These are phyloP conservation scores for Muschampia plurimacula DNA, from an alignment of 2,888 invertebrate species.

Conservation along the genomic window DNA sequence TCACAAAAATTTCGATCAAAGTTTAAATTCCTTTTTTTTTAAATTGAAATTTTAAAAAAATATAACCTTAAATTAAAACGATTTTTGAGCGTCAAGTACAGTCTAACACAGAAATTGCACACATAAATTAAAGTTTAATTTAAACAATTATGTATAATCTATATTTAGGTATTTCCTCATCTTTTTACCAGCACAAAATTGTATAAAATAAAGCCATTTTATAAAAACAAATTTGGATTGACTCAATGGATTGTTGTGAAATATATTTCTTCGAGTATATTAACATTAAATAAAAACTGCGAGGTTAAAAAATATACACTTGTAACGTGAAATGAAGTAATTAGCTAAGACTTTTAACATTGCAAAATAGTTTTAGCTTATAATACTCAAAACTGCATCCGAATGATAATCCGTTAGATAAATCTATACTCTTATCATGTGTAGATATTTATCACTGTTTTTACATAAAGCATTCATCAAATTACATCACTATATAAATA, in stretches of 20 bases:
- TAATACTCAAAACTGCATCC: neutral
- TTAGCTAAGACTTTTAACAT: neutral
- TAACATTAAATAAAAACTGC: neutral
- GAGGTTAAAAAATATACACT: neutral
- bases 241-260: no score
- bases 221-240: no score
- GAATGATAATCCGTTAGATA: neutral
- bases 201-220: neutral
- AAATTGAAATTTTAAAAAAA: neutral
- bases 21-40: neutral
- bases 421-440: neutral
- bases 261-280: neutral
- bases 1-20: neutral
- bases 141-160: neutral
- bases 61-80: no score
- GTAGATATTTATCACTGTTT: neutral
- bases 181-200: neutral
- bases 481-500: neutral
- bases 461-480: neutral
- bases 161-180: neutral
- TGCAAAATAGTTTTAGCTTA: neutral
- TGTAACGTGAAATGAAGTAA: no score
- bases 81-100: neutral
- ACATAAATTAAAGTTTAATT: neutral
- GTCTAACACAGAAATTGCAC: conserved; percentile 11